Evolutionary conservation across 2,888 invertebrate genomes (phyloP).

Genomic region (Drosophila niveifrons): DNA sequence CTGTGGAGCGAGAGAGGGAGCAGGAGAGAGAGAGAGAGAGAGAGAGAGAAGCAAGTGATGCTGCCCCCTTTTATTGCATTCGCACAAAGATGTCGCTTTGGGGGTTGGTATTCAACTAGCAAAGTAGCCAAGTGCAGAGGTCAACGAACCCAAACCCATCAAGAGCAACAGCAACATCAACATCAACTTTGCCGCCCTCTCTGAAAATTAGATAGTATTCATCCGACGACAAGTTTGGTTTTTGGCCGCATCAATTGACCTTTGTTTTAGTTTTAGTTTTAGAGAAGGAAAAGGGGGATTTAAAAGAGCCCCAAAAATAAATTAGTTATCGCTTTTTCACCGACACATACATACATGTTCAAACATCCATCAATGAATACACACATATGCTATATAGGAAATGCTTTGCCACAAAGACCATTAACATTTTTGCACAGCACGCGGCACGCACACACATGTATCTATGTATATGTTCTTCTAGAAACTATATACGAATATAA

Average conservation of each 20-base stretch:
- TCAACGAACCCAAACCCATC: constrained; percentile 45
- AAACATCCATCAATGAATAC: constrained; percentile 19
- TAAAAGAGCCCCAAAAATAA: constrained; percentile 53
- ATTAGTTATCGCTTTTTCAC: constrained; percentile 50
- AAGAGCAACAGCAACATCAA: not conserved
- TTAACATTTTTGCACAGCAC: constrained; percentile 53
- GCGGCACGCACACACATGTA: constrained; percentile 49
- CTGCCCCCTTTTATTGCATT: constrained; percentile 50
- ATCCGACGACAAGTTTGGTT: constrained; percentile 34
- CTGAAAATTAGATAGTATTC: constrained; percentile 30
- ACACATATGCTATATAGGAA: constrained; percentile 40
- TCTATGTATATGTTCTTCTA: constrained; percentile 10
- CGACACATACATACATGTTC: constrained; percentile 14
- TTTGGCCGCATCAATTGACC: constrained; percentile 40
- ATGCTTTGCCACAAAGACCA: constrained; percentile 41
- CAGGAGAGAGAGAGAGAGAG: no score
- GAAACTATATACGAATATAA: constrained; percentile 18
- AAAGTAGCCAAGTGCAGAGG: constrained; percentile 26
- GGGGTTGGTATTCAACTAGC: constrained; percentile 45
- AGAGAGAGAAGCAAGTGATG: constrained; percentile 42
- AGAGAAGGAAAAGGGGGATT: constrained; percentile 21
- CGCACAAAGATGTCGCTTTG: constrained; percentile 56
- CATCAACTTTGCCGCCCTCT: not conserved
- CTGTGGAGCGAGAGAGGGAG: constrained; percentile 28
- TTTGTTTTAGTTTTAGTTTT: constrained; percentile 37